Evolutionary conservation across 2,888 invertebrate species (phyloP).

Genomic region (Ormyrus nitidulus): DNA sequence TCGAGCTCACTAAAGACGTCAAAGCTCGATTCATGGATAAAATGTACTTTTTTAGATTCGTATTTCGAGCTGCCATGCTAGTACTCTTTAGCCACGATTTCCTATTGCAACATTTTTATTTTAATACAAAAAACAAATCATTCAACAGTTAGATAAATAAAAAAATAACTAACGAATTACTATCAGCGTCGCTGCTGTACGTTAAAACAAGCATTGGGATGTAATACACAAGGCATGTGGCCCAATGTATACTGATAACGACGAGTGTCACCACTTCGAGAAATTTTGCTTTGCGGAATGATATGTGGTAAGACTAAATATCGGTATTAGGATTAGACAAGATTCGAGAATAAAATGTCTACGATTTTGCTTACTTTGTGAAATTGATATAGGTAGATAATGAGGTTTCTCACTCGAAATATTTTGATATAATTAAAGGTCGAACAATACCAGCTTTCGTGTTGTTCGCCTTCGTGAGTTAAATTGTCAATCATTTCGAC

Average conservation of each 20-base stretch:
- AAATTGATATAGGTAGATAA: slow-evolving; percentile 66
- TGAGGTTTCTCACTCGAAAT: slow-evolving; percentile 67
- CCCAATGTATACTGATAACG: slow-evolving; percentile 67
- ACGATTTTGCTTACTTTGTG: slow-evolving; percentile 65
- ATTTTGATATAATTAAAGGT: slow-evolving; percentile 67
- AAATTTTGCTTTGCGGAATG: slow-evolving; percentile 64
- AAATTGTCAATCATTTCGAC: slow-evolving; percentile 62
- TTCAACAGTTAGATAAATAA: not conserved
- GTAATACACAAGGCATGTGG: slow-evolving; percentile 69
- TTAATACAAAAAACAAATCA: too few species aligned
- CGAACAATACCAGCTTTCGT: slow-evolving; percentile 61
- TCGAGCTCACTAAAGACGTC: slow-evolving; percentile 64
- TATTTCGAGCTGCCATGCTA: slow-evolving; percentile 60
- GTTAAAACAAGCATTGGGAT: slow-evolving; percentile 61
- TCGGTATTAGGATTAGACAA: not conserved
- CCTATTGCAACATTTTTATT: slow-evolving; percentile 53
- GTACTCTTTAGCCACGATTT: slow-evolving; percentile 65
- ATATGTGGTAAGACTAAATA: slow-evolving; percentile 65
- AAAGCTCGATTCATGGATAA: slow-evolving; percentile 67
- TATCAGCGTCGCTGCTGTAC: slow-evolving; percentile 12
- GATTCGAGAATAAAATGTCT: not conserved
- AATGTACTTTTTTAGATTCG: slow-evolving; percentile 62
- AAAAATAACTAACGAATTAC: not conserved
- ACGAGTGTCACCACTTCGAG: slow-evolving; percentile 62
- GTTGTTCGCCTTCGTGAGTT: slow-evolving; percentile 9